Evolutionary conservation across 2,888 invertebrate species (phyloP).

Genomic region (Ellobium chinense): DNA sequence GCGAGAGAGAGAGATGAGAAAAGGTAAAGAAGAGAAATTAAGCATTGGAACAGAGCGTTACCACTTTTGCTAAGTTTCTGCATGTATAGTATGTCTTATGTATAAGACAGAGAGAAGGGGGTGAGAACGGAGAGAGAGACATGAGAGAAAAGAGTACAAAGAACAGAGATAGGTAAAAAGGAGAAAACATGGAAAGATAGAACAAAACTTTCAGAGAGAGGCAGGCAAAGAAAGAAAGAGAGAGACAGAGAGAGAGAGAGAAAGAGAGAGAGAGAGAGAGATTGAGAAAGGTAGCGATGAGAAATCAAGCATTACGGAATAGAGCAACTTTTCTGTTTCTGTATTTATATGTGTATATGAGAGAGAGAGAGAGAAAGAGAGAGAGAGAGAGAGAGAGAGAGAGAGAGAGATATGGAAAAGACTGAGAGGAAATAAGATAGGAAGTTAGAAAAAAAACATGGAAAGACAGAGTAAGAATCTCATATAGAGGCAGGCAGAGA

Average conservation of each 20-base stretch:
- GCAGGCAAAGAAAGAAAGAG: neutral
- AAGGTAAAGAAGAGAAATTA: neutral
- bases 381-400: neutral
- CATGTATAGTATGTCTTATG: no score
- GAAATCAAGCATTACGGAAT: no score
- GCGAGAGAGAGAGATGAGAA: neutral
- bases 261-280: neutral
- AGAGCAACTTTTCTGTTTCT: no score
- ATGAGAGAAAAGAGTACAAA: neutral
- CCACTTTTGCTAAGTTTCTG: no score
- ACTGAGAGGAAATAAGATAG: neutral
- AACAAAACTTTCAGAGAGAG: neutral
- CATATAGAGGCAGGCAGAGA: neutral
- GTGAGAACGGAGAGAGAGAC: neutral
- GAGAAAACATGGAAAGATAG: neutral
- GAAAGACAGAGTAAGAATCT: neutral
- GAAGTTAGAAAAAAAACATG: neutral
- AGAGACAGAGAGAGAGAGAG: neutral
- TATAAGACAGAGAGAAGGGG: neutral
- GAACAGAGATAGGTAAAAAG: constrained; percentile 17
- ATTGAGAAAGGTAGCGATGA: neutral
- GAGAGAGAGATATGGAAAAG: neutral
- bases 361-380: neutral
- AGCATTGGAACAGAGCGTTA: no score
- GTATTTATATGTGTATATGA: no score